Percentiles rank a stretch among this genome's conserved stretches.
Evolutionary conservation across 2,797 vertebrate species (phyloP).

Genomic region (Sciaenops ocellatus): DNA sequence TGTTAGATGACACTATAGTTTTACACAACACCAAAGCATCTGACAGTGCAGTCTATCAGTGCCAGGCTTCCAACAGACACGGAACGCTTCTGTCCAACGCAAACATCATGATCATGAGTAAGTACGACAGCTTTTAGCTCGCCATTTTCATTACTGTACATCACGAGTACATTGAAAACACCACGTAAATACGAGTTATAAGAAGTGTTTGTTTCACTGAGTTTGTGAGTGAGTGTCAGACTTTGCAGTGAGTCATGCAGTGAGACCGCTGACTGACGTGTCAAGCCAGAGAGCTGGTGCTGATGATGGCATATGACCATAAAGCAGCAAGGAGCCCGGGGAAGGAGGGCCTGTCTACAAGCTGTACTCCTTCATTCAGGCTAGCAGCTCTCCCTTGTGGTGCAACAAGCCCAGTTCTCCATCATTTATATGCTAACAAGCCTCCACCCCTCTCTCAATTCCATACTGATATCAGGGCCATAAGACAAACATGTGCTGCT

Average conservation of each 20-base stretch:
- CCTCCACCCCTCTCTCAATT: slow-evolving; percentile 44
- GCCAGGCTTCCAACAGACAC: slow-evolving; percentile 92
- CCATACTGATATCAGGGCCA: slow-evolving; percentile 57
- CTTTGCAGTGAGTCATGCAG: slow-evolving; percentile 35
- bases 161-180: not conserved
- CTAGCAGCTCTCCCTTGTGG: slow-evolving; percentile 49
- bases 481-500: slow-evolving; percentile 77
- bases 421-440: slow-evolving; percentile 81
- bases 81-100: slow-evolving; percentile 92
- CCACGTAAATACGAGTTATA: not conserved
- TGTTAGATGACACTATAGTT: slow-evolving; percentile 74
- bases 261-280: slow-evolving; percentile 50
- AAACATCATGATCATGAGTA: slow-evolving; percentile 94
- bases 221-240: slow-evolving; percentile 46
- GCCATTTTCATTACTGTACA: not conserved
- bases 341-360: slow-evolving; percentile 54
- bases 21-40: slow-evolving; percentile 85
- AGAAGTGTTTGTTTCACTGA: slow-evolving; percentile 5
- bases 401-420: slow-evolving; percentile 56
- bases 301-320: slow-evolving; percentile 53
- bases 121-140: slow-evolving; percentile 61
- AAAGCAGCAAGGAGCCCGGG: slow-evolving; percentile 47
- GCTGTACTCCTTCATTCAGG: slow-evolving; percentile 49
- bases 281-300: slow-evolving; percentile 33
- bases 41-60: slow-evolving; percentile 95